Evolutionary conservation across 92 coral and sea anemone genomes (phyloP), one percentile per base, ranked within the genome.

Genomic region (Palythoa heliodiscus): DNA sequence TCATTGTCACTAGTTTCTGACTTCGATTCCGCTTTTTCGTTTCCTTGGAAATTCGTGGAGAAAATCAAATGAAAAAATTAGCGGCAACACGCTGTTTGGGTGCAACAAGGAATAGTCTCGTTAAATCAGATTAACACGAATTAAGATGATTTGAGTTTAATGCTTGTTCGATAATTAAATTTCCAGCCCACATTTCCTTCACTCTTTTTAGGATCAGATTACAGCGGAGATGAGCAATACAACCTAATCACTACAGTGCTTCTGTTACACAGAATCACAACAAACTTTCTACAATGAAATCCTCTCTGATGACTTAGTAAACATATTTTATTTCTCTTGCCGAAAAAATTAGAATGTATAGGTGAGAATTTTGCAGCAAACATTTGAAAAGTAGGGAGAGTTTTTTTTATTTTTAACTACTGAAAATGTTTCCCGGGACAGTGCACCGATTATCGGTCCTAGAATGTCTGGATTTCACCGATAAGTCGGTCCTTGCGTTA

Each of bases 71-170:
- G 55, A 25, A 43, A 72, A 61, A 90, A 90, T 90, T 90, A 90
- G 83, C 52, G 61, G 85, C 82, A 83, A 24, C 71, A 85, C 20
- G 74, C 7, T 64, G 60, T 80, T 80, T 80, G 60, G 84, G 84
- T 64, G 73, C 53, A 68, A 66, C 25, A 47, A 43, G 71, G 84
- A 76, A 76, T 20, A 38, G 52, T 48, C 84, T 66, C 84, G 73
- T 80, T 92, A 90, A 90, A 94, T 85, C 87, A 90, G 88, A 94
- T 94, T 94, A 92, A 92, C 85, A 55, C 76, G 86, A 90, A 87
- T 94, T 83, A 90, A 88, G 93, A 82, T 89, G 91, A 94, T 90
- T 91, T 84, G 93, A 80, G 88, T 90, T 92, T 88, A 90, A 92
- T 94, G 91, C 89, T 86, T 67, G 85, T 81, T 70, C 75, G 89